Conservation (phyloP, 2,888 invertebrate species). For the Clepsis dumicolana region DNA sequence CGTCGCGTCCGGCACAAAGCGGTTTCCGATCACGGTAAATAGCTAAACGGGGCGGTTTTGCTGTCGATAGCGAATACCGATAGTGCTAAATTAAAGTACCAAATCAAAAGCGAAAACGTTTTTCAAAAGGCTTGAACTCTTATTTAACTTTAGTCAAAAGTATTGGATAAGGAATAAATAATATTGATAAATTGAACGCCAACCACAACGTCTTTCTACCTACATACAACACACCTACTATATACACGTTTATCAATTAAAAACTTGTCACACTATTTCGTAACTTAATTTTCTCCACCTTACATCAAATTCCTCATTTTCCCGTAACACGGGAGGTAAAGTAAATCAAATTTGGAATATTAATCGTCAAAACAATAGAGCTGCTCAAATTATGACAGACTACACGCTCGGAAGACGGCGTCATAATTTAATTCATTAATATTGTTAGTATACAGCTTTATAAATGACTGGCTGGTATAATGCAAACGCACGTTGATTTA, state of each 20-base stretch:
- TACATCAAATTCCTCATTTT: constrained; percentile 1
- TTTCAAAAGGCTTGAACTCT: no score
- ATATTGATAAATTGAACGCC: not conserved
- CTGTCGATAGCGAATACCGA: constrained; percentile 27
- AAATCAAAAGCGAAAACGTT: not conserved
- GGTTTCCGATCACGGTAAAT: constrained; percentile 6
- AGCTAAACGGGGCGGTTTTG: not conserved
- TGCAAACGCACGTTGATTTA: constrained; percentile 2
- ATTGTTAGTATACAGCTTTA: not conserved
- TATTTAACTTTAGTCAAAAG: not conserved
- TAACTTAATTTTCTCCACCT: not conserved
- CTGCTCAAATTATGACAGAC: constrained; percentile 25
- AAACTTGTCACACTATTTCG: not conserved
- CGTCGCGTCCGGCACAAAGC: constrained; percentile 14
- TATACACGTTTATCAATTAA: not conserved
- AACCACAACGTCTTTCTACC: not conserved
- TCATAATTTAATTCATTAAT: constrained; percentile 12
- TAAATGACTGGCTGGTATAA: not conserved
- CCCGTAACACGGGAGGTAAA: constrained; percentile 1
- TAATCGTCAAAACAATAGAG: constrained; percentile 16
- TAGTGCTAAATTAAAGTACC: not conserved
- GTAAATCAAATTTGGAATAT: constrained; percentile 23
- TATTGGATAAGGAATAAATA: not conserved
- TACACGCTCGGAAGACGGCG: constrained; percentile 10
- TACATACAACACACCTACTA: not conserved